phyloP scores from a whole-genome alignment of 2,797 vertebrate genomes.

The Pseudocheirus occidentalis region DNA sequence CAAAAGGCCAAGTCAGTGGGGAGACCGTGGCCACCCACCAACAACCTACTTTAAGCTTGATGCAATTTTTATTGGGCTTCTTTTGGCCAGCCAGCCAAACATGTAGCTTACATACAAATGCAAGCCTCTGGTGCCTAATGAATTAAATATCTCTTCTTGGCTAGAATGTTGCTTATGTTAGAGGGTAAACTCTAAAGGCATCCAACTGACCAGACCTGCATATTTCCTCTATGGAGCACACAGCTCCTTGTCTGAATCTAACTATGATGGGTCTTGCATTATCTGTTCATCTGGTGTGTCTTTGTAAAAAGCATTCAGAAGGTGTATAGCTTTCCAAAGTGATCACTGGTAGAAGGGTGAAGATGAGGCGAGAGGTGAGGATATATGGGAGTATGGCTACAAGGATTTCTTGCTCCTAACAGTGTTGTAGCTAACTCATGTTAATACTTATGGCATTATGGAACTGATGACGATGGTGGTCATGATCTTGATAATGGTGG shows the following conservation, averaged over 20 bases:
- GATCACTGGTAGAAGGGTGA: neutral
- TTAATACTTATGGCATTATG: neutral
- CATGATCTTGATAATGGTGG: neutral
- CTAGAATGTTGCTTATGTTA: conserved; percentile 68
- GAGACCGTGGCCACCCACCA: conserved; percentile 41
- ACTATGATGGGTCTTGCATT: conserved; percentile 24
- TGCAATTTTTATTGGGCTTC: conserved; percentile 77
- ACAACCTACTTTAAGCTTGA: conserved; percentile 32
- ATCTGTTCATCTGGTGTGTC: conserved; percentile 1
- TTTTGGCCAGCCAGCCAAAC: conserved; percentile 65
- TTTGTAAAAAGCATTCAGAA: conserved; percentile 18
- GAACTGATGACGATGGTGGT: neutral
- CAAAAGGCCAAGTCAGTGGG: conserved; percentile 71
- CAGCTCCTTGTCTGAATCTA: neutral
- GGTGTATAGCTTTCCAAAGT: neutral
- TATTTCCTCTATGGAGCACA: conserved; percentile 64
- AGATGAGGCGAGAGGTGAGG: neutral
- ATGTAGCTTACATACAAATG: conserved; percentile 73
- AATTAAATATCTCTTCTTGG: conserved; percentile 80
- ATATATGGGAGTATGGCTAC: neutral
- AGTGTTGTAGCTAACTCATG: neutral
- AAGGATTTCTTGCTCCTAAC: neutral
- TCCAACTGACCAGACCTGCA: conserved; percentile 61
- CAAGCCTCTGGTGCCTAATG: conserved; percentile 75
- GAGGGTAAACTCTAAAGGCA: conserved; percentile 67